phyloP scores from a whole-genome alignment of 1,140 invertebrate genomes.

The Galleria mellonella region DNA sequence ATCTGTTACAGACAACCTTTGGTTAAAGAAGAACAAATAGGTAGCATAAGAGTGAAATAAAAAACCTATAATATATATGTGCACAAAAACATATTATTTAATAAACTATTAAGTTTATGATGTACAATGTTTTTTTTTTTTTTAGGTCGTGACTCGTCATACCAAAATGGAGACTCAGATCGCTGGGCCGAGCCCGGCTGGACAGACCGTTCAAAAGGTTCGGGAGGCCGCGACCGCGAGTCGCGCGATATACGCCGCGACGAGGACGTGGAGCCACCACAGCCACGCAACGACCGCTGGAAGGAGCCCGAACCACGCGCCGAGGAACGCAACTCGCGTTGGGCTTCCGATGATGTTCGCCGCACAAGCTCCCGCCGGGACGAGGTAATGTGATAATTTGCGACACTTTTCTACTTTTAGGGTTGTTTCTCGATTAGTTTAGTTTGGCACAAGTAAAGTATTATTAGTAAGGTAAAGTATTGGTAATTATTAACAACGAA shows the following conservation, averaged over 20 bases:
- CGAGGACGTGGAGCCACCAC: constrained; percentile 63
- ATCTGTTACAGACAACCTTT: too few relatives aligned
- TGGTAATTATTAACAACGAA: too few relatives aligned
- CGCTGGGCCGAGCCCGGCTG: constrained; percentile 49
- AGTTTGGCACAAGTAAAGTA: too few relatives aligned
- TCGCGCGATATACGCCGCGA: constrained; percentile 57
- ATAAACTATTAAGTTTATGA: too few relatives aligned
- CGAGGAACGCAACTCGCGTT: constrained; percentile 67
- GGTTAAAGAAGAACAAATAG: too few relatives aligned
- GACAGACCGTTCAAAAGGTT: constrained; percentile 48
- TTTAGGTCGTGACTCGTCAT: constrained; percentile 65
- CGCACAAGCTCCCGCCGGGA: constrained; percentile 69
- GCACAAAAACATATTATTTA: too few relatives aligned
- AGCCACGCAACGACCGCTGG: constrained; percentile 84
- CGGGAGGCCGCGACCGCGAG: constrained; percentile 28
- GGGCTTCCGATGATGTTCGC: constrained; percentile 71
- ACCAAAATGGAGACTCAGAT: constrained; percentile 65
- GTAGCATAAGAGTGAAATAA: too few relatives aligned
- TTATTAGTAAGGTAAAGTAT: too few relatives aligned
- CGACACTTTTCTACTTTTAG: too few relatives aligned
- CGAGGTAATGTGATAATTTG: constrained; percentile 26
- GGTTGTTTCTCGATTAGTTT: too few relatives aligned
- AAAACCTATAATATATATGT: too few relatives aligned
- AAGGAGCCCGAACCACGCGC: constrained; percentile 78
- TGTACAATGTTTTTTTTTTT: too few relatives aligned